These are phyloP conservation scores for Anser cygnoides DNA, from an alignment of 2,113 vertebrate species.

Conservation along the genomic window DNA sequence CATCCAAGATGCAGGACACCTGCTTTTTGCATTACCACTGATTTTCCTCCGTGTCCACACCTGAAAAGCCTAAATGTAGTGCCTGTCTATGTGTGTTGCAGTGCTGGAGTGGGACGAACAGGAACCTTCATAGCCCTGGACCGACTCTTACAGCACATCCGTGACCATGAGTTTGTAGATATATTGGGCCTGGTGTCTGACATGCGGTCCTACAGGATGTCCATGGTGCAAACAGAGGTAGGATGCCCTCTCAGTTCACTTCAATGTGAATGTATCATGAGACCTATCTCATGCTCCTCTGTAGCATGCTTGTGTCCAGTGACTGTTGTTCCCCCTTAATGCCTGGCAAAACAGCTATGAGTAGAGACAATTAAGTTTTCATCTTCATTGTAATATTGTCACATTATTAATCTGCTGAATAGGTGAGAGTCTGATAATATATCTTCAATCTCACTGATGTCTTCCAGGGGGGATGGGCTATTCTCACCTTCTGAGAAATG, in stretches of 20 bases:
- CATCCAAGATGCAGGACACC: background rate
- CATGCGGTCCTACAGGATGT: slow-evolving; percentile 93
- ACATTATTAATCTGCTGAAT: background rate
- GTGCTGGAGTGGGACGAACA: slow-evolving; percentile 93
- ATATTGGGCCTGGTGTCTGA: slow-evolving; percentile 92
- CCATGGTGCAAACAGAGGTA: slow-evolving; percentile 99
- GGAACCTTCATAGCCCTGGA: slow-evolving; percentile 97
- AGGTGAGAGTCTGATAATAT: background rate
- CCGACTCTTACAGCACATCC: slow-evolving; percentile 92
- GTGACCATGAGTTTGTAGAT: slow-evolving; percentile 92
- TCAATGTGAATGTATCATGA: fast-evolving
- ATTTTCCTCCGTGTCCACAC: too few species aligned
- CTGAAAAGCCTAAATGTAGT: background rate
- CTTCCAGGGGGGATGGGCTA: background rate
- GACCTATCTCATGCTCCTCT: background rate
- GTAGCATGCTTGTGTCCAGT: fast-evolving
- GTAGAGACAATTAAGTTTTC: background rate
- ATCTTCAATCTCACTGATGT: background rate
- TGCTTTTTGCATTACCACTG: background rate
- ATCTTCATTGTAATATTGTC: background rate
- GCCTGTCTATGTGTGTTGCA: slow-evolving; percentile 52
- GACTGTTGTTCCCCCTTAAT: background rate
- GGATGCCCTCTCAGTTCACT: background rate
- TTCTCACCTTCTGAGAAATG: background rate
- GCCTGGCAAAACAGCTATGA: background rate